Percentiles rank a stretch among this genome's conserved stretches.
Conservation (phyloP, 1,140 invertebrate species). For the Parasteatoda tepidariorum region DNA sequence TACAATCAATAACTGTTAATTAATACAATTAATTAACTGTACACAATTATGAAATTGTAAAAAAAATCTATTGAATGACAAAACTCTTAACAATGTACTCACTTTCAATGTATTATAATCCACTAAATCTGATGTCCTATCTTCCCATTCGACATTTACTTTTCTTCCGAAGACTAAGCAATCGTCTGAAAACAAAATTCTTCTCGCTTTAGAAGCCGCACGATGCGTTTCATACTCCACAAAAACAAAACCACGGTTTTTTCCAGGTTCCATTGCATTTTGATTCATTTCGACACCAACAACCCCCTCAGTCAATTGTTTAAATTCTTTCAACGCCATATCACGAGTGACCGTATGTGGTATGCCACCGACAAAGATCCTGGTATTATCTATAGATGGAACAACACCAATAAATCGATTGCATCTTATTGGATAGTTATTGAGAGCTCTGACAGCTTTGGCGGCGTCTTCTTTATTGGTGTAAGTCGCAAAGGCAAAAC, state of each 20-base stretch:
- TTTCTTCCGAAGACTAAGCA: constrained; percentile 77
- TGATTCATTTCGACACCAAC: constrained; percentile 81
- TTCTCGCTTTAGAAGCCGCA: constrained; percentile 82
- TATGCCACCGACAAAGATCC: constrained; percentile 99
- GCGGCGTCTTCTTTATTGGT: constrained; percentile 68
- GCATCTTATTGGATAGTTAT: constrained; percentile 92
- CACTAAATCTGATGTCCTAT: constrained; percentile 81
- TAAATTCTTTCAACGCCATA: constrained; percentile 80
- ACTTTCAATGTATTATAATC: constrained; percentile 79
- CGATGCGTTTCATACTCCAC: constrained; percentile 85
- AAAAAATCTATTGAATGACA: too few relatives aligned
- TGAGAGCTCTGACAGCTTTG: constrained; percentile 66
- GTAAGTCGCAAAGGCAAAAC: constrained; percentile 73
- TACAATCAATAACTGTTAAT: too few relatives aligned
- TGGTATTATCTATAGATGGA: constrained; percentile 99
- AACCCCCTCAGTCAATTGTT: constrained; percentile 77
- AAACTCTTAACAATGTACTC: constrained; percentile 58
- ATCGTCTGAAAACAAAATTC: constrained; percentile 78
- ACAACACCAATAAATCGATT: constrained; percentile 99
- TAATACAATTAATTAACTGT: too few relatives aligned
- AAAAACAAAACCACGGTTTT: constrained; percentile 86
- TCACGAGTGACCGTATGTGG: constrained; percentile 80
- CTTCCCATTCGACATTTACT: constrained; percentile 87
- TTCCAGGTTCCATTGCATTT: constrained; percentile 72
- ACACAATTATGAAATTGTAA: too few relatives aligned